Evolutionary conservation across 1,140 invertebrate genomes (phyloP), one percentile per base, ranked within the genome.

Genomic region (Lepidostoma basale): DNA sequence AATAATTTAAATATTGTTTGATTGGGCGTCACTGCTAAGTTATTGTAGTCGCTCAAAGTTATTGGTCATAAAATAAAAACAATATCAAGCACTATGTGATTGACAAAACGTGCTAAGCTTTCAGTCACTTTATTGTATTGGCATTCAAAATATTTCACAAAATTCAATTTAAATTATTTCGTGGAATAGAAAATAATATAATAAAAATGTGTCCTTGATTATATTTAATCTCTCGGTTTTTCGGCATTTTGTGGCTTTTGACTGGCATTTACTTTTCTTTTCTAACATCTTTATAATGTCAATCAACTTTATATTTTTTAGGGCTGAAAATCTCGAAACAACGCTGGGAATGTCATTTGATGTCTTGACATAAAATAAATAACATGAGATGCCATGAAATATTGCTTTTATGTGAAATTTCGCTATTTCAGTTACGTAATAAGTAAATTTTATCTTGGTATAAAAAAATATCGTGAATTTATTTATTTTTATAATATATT

Each of bases 281-380:
- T 18, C 36, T 23, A 18, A n/a, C 33, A 42, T 42, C 20, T 60
- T 42, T 60, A 60, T 28, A 22, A 28, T 60, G 56, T 60, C 56
- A 60, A 60, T 60, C 56, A 60, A 42, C 56, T 60, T 59, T 36
- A 59, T 44, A 22, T 60, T 60, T 16, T 60, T 60, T 18, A 12
- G 5, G 18, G 22, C 25, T 20, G 36, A 60, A 60, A 44, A 60
- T 60, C 18, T 42, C 23, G 33, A 60, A 42, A 26, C 22, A 4
- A 20, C 12, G 8, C 22, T 33, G 9, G 22, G 28, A 56, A 56
- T 56, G 30, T 36, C 28, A 36, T 56, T 56, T 33, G 49, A 56
- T 56, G 28, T 26, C 28, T 18, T 56, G 52, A 56, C 52, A 18
- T 20, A 36, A 56, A 56, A 56, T 56, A 56, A 56, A 56, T 56